Base-by-base conservation (phyloP, 2,888 invertebrate genomes). In the Dasysyrphus albostriatus region DNA sequence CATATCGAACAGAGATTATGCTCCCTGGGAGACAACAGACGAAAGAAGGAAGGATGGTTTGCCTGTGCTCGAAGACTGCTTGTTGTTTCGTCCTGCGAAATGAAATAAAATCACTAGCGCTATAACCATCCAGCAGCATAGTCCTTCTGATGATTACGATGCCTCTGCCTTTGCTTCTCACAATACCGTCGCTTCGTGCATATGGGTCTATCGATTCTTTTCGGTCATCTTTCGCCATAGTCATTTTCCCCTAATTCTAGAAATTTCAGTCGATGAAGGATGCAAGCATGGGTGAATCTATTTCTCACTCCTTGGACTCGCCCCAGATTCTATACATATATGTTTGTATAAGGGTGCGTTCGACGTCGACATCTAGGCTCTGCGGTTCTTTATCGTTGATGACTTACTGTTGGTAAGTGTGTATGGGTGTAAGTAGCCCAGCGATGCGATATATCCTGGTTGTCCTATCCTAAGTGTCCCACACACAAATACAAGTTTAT, bases 221-320 rank as follows among this genome's bases (percentile, higher is more conserved):
- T 87, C 72, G 87, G 83, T 79, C 83, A 83, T 87, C 87, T 87
- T 87, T 87, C 83, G 75, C 72, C 83, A 75, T 78, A 75, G 78
- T 51, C 75, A 69, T 83, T 87, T 85, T 78, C 83, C 87, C 83
- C 87, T 83, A 79, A 83, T 87, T 83, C 83, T 76, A 78, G 65
- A 79, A 82, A 75, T 79, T 70, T 83, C 75, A 72, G 74, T 65
- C 78, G 85, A 78, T 73, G 77, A 85, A 85, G 77, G 76, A 81
- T 81, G 63, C 81, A 69, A 70, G 51, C 47, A 63, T n/a, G 76
- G 59, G 61, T 39, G 69, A 61, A 73, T 54, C 73, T 63, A 58
- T 70, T 59, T 74, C 85, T 74, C 82, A 74, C 63, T 63, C 77
- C 58, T 58, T 56, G 39, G 10, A 1, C 42, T 37, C 14, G 34